Percentiles rank a stretch among this genome's conserved stretches.
Conservation (phyloP, 2,113 vertebrate species). For the Tiliqua scincoides region DNA sequence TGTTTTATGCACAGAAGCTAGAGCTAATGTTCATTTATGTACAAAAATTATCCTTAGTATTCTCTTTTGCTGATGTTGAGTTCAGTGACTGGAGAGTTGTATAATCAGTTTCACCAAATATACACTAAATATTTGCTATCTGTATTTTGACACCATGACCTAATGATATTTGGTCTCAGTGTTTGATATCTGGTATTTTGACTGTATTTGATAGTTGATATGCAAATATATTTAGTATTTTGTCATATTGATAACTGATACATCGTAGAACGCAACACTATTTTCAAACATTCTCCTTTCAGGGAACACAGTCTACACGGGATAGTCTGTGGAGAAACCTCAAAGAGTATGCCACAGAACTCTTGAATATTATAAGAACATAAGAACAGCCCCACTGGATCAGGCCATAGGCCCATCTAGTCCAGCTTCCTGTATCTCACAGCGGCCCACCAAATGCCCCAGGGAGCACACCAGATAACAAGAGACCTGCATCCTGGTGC, state of each 20-base stretch:
- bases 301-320: neutral
- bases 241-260: neutral
- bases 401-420: too few relatives aligned
- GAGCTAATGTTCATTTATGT: neutral
- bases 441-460: too few relatives aligned
- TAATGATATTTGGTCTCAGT: neutral
- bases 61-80: neutral
- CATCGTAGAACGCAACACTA: neutral
- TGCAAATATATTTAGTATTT: neutral
- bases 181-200: neutral
- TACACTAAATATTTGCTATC: neutral
- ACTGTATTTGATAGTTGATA: neutral
- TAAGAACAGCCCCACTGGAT: too few relatives aligned
- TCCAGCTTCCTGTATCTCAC: too few relatives aligned
- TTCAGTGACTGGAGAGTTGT: neutral
- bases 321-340: neutral
- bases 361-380: neutral
- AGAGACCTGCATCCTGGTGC: too few relatives aligned
- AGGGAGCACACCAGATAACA: too few relatives aligned
- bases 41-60: neutral
- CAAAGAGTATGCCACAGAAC: neutral
- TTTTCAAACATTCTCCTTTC: neutral
- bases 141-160: neutral
- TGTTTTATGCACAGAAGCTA: neutral
- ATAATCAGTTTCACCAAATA: neutral